Base-by-base conservation (phyloP, 1,140 invertebrate genomes). In the Micrasema minimum region DNA sequence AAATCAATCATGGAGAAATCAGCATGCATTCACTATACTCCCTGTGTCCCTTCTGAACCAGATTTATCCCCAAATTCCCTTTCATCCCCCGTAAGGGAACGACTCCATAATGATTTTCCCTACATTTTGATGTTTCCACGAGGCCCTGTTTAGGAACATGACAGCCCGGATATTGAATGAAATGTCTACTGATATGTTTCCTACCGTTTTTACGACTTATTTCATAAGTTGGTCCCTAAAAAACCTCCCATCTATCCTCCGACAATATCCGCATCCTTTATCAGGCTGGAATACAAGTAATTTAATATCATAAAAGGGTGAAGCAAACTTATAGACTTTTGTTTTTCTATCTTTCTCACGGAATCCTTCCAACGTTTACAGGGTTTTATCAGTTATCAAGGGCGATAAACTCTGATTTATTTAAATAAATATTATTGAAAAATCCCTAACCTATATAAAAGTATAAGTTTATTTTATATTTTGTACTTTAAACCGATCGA, bases 141-240 rank as follows among this genome's bases (percentile, higher is more conserved):
- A 9, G 43, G 48, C 37, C 55, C 55, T 38, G 55, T 18, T 31
- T 41, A 14, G 37, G 18, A 14, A 22, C 18, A 18, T 59, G 55
- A 59, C 55, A 43, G 55, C n/a, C 55, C 55, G 55, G 55, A 59
- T 59, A 59, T 59, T 59, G 55, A 59, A 38, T 59, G 37, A 59
- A 59, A 43, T 59, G 37, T 59, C 55, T 59, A 9, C 14, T 59
- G 35, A 59, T 59, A 59, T 38, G 55, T 59, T 59, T 59, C 55
- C 55, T 38, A 31, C 55, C 18, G 55, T 38, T 59, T 59, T 59
- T 59, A 59, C 55, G 55, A 59, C 55, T 59, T 59, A 59, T 43
- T 59, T 41, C 55, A 41, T 38, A 59, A 41, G 55, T 41, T 41
- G 37, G 37, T 18, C 35, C 55, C 35, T 3, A 35, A 22, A 31